Base-by-base conservation (phyloP, 92 coral and sea anemone genomes). In the Palythoa heliodiscus region DNA sequence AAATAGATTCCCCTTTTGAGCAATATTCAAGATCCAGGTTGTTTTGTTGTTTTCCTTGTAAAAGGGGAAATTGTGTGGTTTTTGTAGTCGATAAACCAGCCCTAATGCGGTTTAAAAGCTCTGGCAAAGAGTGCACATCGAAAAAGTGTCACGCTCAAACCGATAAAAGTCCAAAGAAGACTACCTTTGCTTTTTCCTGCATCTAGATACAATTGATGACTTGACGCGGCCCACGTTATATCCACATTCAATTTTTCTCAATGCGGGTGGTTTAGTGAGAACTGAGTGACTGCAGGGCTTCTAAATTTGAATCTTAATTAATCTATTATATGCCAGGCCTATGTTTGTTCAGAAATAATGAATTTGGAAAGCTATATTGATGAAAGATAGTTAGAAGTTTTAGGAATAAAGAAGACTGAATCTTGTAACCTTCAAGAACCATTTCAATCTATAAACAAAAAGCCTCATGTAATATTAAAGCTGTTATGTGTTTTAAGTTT, bases 41-140 rank as follows among this genome's bases (percentile, higher is more conserved):
- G 38, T 77, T 9, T n/a, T 48, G 22, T 23, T 7, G 17, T 40
- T 40, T 63, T 9, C 57, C 12, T 43, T 64, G 22, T 47, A 52
- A 79, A 43, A 43, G 11, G 50, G 40, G 39, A n/a, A 76, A 23
- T 76, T 76, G 12, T 80, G 24, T 52, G 53, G 75, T 80, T 80
- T 17, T 25, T 48, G 72, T 43, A 39, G 16, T 54, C 22, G 43
- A 39, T 37, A 48, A n/a, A 47, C 39, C 40, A 23, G 61, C 15
- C 73, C 35, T 20, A 39, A 17, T 66, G 74, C 50, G 63, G 73
- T 66, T 47, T 20, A 43, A 22, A 19, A 78, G 39, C 1, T 40
- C 73, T 63, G 39, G 20, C 29, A 19, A 23, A 15, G 15, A 13
- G 60, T 64, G 38, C 84, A n/a, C 40, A 9, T 29, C n/a, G 16